phyloP scores from a whole-genome alignment of 2,888 invertebrate species.

The Sympetrum striolatum region DNA sequence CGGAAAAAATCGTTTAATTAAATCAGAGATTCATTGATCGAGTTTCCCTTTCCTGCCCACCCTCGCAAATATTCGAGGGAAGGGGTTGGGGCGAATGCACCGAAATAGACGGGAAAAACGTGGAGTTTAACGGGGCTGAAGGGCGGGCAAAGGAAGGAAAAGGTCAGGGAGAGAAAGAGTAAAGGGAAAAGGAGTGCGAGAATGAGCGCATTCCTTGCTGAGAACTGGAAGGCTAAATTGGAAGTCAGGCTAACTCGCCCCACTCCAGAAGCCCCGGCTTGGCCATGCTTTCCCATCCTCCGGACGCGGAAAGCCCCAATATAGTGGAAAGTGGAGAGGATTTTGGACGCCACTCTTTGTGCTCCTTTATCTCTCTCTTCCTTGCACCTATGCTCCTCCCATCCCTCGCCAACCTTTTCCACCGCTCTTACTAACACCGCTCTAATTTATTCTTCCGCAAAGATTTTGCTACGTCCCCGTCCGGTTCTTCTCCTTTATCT shows the following conservation, averaged over 20 bases:
- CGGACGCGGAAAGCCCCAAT: too few species aligned
- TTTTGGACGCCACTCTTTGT: not conserved
- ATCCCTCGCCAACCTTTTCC: too few species aligned
- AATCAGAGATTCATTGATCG: slow-evolving; percentile 7
- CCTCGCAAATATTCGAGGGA: not conserved
- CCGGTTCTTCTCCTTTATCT: too few species aligned
- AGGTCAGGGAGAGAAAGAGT: not conserved
- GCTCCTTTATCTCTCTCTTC: not conserved
- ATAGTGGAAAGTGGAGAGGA: too few species aligned
- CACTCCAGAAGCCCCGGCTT: not conserved
- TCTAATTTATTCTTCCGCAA: too few species aligned
- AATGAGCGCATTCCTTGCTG: slow-evolving; percentile 26
- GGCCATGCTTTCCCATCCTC: too few species aligned
- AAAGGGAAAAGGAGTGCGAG: not conserved
- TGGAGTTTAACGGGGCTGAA: not conserved
- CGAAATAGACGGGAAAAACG: not conserved
- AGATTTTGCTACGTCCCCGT: too few species aligned
- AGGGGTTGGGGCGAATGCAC: not conserved
- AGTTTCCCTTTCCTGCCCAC: not conserved
- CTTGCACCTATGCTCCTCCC: too few species aligned
- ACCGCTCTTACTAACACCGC: too few species aligned
- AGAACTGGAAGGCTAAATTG: slow-evolving; percentile 25
- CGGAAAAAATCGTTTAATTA: not conserved
- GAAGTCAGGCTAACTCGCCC: slow-evolving; percentile 20
- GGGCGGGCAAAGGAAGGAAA: not conserved